Conservation (phyloP, 2,113 vertebrate genomes). For the Micronisus gabar region DNA sequence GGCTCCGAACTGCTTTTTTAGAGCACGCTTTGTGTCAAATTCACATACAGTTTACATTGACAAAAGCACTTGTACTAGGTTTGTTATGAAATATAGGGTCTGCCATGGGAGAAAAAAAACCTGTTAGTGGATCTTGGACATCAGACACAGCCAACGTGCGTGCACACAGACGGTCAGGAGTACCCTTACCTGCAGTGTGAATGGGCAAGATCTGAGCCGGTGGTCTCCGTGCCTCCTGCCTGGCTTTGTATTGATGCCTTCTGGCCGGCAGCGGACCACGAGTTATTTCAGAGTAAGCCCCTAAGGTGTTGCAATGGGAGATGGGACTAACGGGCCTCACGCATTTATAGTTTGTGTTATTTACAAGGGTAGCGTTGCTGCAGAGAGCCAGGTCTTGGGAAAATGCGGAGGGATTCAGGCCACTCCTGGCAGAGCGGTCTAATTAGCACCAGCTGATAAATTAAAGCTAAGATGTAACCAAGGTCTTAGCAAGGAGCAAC, state of each 20-base stretch:
- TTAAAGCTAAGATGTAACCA: background rate
- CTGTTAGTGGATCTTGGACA: background rate
- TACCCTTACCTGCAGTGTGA: background rate
- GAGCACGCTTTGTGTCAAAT: background rate
- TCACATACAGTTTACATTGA: background rate
- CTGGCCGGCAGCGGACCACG: background rate
- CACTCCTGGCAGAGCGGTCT: background rate
- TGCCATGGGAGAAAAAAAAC: background rate
- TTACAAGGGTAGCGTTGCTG: fast-evolving
- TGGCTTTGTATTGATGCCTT: background rate
- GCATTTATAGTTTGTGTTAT: background rate
- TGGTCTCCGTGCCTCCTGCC: background rate
- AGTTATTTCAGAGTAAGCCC: background rate
- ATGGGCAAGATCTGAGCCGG: background rate
- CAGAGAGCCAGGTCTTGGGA: background rate
- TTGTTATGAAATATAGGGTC: background rate
- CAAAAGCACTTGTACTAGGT: background rate
- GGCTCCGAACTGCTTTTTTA: background rate
- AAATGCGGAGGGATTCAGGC: background rate
- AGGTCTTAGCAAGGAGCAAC: background rate
- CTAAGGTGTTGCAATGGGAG: background rate
- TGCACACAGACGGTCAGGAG: fast-evolving
- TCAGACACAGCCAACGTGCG: fast-evolving
- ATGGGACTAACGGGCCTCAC: background rate
- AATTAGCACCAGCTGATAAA: background rate